Conservation (phyloP, 1,140 invertebrate genomes). For the Listronotus bonariensis region DNA sequence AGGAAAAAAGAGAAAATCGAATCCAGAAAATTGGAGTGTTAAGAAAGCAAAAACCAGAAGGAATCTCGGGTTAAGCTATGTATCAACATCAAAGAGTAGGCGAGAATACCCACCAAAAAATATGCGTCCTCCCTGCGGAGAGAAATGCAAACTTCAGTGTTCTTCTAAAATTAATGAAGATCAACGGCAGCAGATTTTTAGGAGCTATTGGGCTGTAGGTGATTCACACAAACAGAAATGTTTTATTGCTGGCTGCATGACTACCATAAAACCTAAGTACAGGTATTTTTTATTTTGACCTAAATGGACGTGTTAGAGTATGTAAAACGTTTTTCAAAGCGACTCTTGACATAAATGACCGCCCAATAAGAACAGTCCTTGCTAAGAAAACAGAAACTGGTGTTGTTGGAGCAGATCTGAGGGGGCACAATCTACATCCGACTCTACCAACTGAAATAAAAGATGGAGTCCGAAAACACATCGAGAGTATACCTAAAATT, state of each 20-base stretch:
- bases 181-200: constrained; percentile 6
- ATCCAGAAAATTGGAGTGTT: constrained; percentile 13
- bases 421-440: background rate
- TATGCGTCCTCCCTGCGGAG: constrained; percentile 7
- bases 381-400: background rate
- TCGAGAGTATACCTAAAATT: constrained; percentile 2
- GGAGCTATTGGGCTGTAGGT: constrained; percentile 7
- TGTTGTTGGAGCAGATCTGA: background rate
- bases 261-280: constrained; percentile 10
- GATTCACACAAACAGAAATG: constrained; percentile 4
- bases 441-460: background rate
- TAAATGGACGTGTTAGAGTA: constrained; percentile 12
- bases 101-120: constrained; percentile 2
- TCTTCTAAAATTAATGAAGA: background rate
- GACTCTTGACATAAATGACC: constrained; percentile 11
- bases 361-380: constrained; percentile 12
- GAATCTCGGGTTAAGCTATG: constrained; percentile 8
- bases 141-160: constrained; percentile 1
- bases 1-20: constrained; percentile 6
- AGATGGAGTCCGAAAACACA: constrained; percentile 6
- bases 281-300: background rate
- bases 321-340: constrained; percentile 5
- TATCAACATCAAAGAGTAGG: background rate
- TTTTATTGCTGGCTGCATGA: constrained; percentile 17
- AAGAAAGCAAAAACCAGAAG: constrained; percentile 11